Base-by-base conservation (phyloP, 2,888 invertebrate species). In the Hirudinaria manillensis region DNA sequence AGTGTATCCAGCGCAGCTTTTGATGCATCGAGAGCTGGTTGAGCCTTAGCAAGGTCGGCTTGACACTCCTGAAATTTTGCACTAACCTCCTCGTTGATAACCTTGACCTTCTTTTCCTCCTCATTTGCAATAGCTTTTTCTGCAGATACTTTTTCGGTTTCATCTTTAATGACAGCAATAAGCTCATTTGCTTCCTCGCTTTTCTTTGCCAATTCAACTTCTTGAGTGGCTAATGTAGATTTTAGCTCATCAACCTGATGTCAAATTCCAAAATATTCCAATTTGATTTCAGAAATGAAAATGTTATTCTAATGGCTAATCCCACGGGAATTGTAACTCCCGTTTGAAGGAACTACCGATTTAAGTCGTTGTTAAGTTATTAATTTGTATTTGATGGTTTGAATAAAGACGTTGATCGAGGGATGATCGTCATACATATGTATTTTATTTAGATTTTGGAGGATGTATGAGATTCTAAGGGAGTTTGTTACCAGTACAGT, bases 101-200 rank as follows among this genome's bases (percentile, higher is more conserved):
- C 89, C 32, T 91, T 93, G 4, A 97, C 97, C 85, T 93, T 94
- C 83, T 91, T 90, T 86, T 96, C 96, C 86, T 97, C 96, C 82
- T 93, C 94, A 82, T 95, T 95, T 76, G 96, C 87, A 75, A 86
- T 83, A 3, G 91, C 91, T 85, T 96, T 96, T 86, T 96, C 96
- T 77, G 89, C 91, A 81, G 92, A 92, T 2, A 96, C 96, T 87
- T 94, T 95, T 80, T 73, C 73, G 10, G 73, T 73, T 38, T 73
- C 73, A 32, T 55, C 73, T 65, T 73, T 73, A 21, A 73, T 55
- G 34, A 75, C 75, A 21, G 70, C 70, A 80, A 97, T 95, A 45
- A 97, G 88, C 78, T 91, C 90, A 85, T 97, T 96, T 2, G 96
- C 96, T 4, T 94, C 95, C 78, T 95, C 95, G 84, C 96, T 97